Base-by-base conservation (phyloP, 2,888 invertebrate species). In the Plusia festucae region DNA sequence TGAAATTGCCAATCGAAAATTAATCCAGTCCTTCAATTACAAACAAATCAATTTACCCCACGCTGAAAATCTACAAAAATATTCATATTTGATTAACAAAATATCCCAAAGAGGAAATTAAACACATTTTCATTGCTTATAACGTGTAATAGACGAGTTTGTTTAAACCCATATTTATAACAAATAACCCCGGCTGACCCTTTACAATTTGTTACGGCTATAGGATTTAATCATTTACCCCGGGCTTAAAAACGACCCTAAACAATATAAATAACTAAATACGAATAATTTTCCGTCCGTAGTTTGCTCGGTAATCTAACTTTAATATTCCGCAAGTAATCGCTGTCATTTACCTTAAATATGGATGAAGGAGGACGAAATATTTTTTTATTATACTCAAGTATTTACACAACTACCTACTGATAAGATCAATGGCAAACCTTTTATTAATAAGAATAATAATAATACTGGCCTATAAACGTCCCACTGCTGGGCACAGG, bases 151-250 rank as follows among this genome's bases (percentile, higher is more conserved):
- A 77, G 70, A 46, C 54, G 53, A 56, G 18, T 69, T n/a, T n/a
- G n/a, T n/a, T n/a, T 55, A 58, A 80, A 70, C 76, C 79, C 70
- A 58, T 70, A 70, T 70, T 71, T 73, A 57, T 70, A 73, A 73
- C 73, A 71, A 81, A 81, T 71, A 69, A 81, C 70, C 72, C 52
- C 20, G 58, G 30, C 67, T 76, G 70, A 73, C 79, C 82, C 82
- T 76, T 59, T 54, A 61, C 73, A 81, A 81, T 81, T 80, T 79
- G 73, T 81, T 76, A 73, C 68, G 57, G 71, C 68, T 76, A 78
- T 60, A 71, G 64, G 56, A 65, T 76, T 76, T 81, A 76, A 81
- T 81, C 71, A 78, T 78, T 78, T 75, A 75, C 73, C 73, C 65
- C 58, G 61, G 56, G 65, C 60, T 81, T 75, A 69, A 68, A 76